Base-by-base conservation (phyloP, 1,140 invertebrate species). In the Lucilia cuprina region DNA sequence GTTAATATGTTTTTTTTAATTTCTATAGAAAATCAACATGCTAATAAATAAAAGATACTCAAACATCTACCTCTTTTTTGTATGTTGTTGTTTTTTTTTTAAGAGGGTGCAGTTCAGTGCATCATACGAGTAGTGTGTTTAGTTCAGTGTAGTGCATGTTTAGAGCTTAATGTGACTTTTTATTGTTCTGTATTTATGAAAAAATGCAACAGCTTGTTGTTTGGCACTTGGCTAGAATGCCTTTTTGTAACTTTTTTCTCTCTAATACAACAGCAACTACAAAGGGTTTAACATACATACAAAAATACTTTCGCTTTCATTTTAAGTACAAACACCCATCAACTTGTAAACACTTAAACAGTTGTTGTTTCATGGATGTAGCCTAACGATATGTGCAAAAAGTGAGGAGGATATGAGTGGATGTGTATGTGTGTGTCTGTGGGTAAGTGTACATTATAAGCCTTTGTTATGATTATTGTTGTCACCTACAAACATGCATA, bases 171-270 rank as follows among this genome's bases (percentile, higher is more conserved):
- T 55, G 13, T 70, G 65, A 70, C n/a, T 70, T 10, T 70, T 7
- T 70, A 21, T 70, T 70, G 65, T 70, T 70, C 25, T 25, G 7
- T 21, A 25, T 21, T 70, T 70, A 17, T 70, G 21, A 19, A 25
- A 70, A 70, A 70, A 70, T 70, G 65, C 65, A 70, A 70, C 65
- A 70, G 65, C 65, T 70, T 70, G 65, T 70, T 70, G 65, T 21
- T 70, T 25, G 21, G 19, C 19, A 70, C 65, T 70, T 70, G 65
- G 9, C 65, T 70, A 70, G 10, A 60, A 19, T 21, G 65, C 65
- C 55, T 60, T 70, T 70, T 70, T n/a, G n/a, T n/a, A 21, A 5
- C 25, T 70, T 70, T 70, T 21, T 9, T 70, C 12, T 70, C 65
- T 70, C 8, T 70, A 21, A 9, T 10, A 21, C n/a, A 55, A 25